Evolutionary conservation across 2,888 invertebrate species (phyloP), one percentile per base, ranked within the genome.

Genomic region (Acleris laterana): DNA sequence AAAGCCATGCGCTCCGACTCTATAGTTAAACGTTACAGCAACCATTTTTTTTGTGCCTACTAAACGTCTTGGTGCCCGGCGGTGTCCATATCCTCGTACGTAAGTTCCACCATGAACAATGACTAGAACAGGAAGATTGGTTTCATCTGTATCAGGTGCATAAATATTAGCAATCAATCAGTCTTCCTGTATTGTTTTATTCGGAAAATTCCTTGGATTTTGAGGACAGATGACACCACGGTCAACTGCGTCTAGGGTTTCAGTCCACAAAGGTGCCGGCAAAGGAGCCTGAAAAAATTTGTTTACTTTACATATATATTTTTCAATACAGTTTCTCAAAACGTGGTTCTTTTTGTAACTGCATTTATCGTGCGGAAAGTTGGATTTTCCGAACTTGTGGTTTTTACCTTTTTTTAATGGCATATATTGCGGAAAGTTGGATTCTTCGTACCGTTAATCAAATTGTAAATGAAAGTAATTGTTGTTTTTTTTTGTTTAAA

Each of bases 21-120:
- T 57, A 44, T 69, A 69, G 22, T 69, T 69, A 32, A 69, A 53
- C 20, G 63, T 62, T 1, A 69, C 69, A 59, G 53, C 63, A 2
- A 63, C 28, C 20, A 51, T 19, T 38, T 57, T 56, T 16, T 56
- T 48, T 5, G 55, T 62, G 25, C 38, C 56, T 0, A 44, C 63
- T 16, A 63, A 44, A 2, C 19, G 56, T 20, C 25, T 20, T 50
- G 63, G 63, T 3, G 57, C 48, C 9, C 5, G 1, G 0, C 5
- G 0, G 11, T 19, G 17, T 1, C 57, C 57, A 7, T 5, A 11
- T 44, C 50, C 57, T 1, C 0, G 0, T 5, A 0, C 3, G 13
- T 28, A 63, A 5, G n/a, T 50, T 5, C 63, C 63, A 13, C 63
- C 63, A 49, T 63, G 63, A 19, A 63, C 28, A 28, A 50, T 42